Evolutionary conservation across 2,888 invertebrate species (phyloP).

Genomic region (Ophion ventricosus): DNA sequence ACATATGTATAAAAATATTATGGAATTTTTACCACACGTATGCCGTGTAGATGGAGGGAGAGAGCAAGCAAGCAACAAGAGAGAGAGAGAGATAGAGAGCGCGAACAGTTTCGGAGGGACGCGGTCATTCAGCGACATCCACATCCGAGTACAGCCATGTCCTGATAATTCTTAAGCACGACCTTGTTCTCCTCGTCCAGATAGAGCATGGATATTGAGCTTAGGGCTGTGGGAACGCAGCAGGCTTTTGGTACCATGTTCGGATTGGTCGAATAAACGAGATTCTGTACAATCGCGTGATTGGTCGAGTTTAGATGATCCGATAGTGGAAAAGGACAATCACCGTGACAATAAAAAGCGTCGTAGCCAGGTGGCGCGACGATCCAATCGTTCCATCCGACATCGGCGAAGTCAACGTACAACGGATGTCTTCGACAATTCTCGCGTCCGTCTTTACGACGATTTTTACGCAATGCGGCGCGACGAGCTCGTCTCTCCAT

Average conservation of each 20-base stretch:
- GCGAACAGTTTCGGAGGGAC: background rate
- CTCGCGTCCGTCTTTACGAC: slow-evolving; percentile 89
- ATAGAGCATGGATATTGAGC: slow-evolving; percentile 98
- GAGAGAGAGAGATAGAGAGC: background rate
- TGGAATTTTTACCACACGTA: background rate
- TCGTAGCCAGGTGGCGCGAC: slow-evolving; percentile 98
- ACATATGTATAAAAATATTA: too few species aligned
- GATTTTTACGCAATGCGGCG: slow-evolving; percentile 86
- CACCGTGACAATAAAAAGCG: slow-evolving; percentile 97
- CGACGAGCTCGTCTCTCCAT: slow-evolving; percentile 84
- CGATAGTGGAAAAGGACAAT: slow-evolving; percentile 96
- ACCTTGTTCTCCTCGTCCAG: slow-evolving; percentile 97
- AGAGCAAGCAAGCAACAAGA: background rate
- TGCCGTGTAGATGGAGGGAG: too few species aligned
- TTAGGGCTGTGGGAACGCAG: slow-evolving; percentile 97
- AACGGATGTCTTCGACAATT: slow-evolving; percentile 94
- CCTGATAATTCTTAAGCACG: slow-evolving; percentile 99
- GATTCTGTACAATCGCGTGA: slow-evolving; percentile 98
- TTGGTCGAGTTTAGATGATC: slow-evolving; percentile 98
- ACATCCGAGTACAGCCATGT: slow-evolving; percentile 99
- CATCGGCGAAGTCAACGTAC: slow-evolving; percentile 97
- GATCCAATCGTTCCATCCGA: slow-evolving; percentile 99
- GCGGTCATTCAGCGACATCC: slow-evolving; percentile 93
- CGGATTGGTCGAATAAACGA: slow-evolving; percentile 97
- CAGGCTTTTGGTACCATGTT: slow-evolving; percentile 96